Evolutionary conservation across 2,888 invertebrate species (phyloP), one percentile per base, ranked within the genome.

Genomic region (Scaptomyza tumidula): DNA sequence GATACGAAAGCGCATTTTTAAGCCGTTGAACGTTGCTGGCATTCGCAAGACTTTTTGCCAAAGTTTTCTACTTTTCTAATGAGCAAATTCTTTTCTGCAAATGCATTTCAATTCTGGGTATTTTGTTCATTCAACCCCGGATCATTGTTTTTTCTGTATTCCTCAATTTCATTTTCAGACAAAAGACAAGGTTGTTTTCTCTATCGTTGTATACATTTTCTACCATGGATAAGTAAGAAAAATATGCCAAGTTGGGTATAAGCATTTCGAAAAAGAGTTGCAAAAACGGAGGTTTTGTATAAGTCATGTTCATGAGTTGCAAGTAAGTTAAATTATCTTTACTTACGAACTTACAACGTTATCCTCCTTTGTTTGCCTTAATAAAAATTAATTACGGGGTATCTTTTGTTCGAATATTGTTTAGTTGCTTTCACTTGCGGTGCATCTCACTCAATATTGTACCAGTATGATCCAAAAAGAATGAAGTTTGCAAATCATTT

Each of bases 81-180:
- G 86, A 87, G 86, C 68, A 87, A 82, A 82, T 82, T 82, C 82
- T 81, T 41, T 86, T 76, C 63, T 13, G 16, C 49, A 27, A 57
- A 59, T 66, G 64, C 61, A 77, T 56, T 57, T 61, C 43, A 61
- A 43, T 46, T 41, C 46, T 37, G 46, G 44, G 46, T 73, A 63
- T 77, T 77, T 43, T 24, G 48, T 27, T 54, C 39, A 55, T 54
- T 75, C 49, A 57, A 43, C 29, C 31, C 46, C 39, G 48, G 59
- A 71, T 75, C 62, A 75, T 54, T 53, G 43, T 54, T 44, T 29
- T 1, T 44, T 44, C 41, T 41, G 24, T 44, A 19, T 13, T 58
- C 35, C 31, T 73, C 43, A 46, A 56, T 39, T 54, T 48, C 6
- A 43, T 31, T 39, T 54, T n/a, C 7, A 16, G 19, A 35, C 41